Percentiles rank a stretch among this genome's conserved stretches.
phyloP scores from a whole-genome alignment of 2,888 invertebrate genomes.

The Sphinx pinastri region DNA sequence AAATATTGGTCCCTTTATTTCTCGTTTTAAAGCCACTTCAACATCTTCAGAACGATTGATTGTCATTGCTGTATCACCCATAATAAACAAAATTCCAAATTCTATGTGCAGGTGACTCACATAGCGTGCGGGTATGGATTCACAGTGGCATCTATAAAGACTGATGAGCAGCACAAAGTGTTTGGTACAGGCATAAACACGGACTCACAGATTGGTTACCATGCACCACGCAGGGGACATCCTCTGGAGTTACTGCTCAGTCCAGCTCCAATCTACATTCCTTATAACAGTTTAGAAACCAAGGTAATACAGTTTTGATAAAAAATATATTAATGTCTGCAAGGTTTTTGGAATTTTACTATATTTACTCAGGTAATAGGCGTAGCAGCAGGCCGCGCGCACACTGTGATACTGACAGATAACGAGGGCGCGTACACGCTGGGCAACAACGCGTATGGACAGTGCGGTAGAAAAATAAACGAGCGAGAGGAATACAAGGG shows the following conservation, averaged over 20 bases:
- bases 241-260: constrained; percentile 88
- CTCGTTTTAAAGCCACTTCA: too few relatives aligned
- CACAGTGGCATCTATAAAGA: constrained; percentile 89
- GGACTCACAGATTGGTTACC: constrained; percentile 94
- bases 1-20: too few relatives aligned
- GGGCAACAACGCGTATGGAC: constrained; percentile 97
- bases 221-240: constrained; percentile 84
- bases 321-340: background rate
- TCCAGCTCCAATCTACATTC: constrained; percentile 88
- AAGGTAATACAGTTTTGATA: constrained; percentile 55
- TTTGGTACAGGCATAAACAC: constrained; percentile 96
- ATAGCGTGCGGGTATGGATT: constrained; percentile 96
- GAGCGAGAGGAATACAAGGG: constrained; percentile 89
- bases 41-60: background rate
- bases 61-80: background rate
- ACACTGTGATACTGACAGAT: constrained; percentile 90
- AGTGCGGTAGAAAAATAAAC: constrained; percentile 93
- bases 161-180: constrained; percentile 86
- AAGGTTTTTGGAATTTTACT: background rate
- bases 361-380: constrained; percentile 9
- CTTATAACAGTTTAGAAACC: constrained; percentile 84
- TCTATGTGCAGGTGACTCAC: constrained; percentile 81
- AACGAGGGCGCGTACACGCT: constrained; percentile 91
- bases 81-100: constrained; percentile 29
- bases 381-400: constrained; percentile 94